Base-by-base conservation (phyloP, 1,140 invertebrate species). In the Antheraea pernyi region DNA sequence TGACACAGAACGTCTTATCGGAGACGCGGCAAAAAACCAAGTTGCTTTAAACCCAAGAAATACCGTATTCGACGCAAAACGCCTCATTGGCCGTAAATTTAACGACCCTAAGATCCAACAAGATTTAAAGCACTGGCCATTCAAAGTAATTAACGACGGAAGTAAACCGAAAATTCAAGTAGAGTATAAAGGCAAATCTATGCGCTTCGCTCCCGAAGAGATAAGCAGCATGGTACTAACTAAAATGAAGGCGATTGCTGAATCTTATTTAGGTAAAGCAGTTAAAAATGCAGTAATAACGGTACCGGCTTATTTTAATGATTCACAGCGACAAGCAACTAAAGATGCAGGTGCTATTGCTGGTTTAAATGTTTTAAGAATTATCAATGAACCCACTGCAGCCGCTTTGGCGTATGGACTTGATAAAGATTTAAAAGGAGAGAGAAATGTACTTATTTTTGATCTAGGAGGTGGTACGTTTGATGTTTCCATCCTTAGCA, bases 161-260 rank as follows among this genome's bases (percentile, higher is more conserved):
- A 4, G 22, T 30, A 30, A 30, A 30, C 22, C 22, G 22, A 30
- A 30, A 30, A 30, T 30, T 30, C 22, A 30, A 30, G 22, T 30
- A 30, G 22, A 30, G 4, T 30, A 30, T 30, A 30, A 30, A 30
- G 22, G 22, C 1, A 30, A 30, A 30, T 30, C 22, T 4, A 30
- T 30, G 22, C 4, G 22, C 22, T 30, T 98, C 87, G 94, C 95
- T 9, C 96, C 97, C 0, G 97, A 98, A 91, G 97, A 98, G 92
- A 95, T 96, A 97, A 0, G 96, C 96, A 53, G 97, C 96, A 98
- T 98, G 97, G 95, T 98, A 4, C 84, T 98, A 69, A 30, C 22
- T 30, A 30, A 30, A 30, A 30, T 30, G 22, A 30, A 30, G 22
- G 22, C 22, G 22, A 30, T 30, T 30, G 22, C 22, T 4, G 22